Percentiles rank a stretch among this genome's conserved stretches.
These are phyloP conservation scores for Chroicocephalus ridibundus DNA, from an alignment of 2,113 vertebrate genomes.

Conservation along the genomic window DNA sequence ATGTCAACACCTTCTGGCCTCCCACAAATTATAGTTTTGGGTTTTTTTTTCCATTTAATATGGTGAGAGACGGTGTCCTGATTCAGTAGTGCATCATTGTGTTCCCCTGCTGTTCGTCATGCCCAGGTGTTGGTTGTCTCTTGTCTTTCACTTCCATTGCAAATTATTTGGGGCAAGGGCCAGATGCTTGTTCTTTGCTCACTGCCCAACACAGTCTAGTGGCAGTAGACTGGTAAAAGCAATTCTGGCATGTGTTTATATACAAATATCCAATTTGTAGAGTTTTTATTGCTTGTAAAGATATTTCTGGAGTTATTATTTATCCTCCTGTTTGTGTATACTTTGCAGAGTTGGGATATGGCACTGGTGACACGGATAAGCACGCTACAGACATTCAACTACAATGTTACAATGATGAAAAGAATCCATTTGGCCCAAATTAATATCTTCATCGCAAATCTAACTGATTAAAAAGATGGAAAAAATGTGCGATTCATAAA, in stretches of 20 bases:
- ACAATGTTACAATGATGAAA: neutral
- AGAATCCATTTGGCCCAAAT: neutral
- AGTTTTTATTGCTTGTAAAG: neutral
- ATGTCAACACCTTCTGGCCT: neutral
- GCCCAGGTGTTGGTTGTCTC: neutral
- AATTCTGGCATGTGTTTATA: neutral
- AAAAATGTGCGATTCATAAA: neutral
- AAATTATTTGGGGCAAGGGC: neutral
- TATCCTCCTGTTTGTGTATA: neutral
- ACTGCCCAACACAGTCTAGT: neutral
- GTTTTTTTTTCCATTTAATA: neutral
- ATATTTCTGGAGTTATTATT: neutral
- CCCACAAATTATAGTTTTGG: neutral
- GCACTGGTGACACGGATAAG: neutral
- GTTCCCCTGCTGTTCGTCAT: neutral
- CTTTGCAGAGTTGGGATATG: neutral
- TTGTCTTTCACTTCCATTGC: neutral
- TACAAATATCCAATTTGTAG: neutral
- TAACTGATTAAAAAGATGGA: neutral
- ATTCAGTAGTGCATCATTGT: accelerated
- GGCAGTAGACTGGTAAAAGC: neutral
- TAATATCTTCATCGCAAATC: neutral
- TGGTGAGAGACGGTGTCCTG: neutral
- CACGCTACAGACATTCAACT: neutral
- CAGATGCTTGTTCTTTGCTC: neutral